Evolutionary conservation across 2,113 vertebrate genomes (phyloP), one percentile per base, ranked within the genome.

Genomic region (Pomatostomus ruficeps): DNA sequence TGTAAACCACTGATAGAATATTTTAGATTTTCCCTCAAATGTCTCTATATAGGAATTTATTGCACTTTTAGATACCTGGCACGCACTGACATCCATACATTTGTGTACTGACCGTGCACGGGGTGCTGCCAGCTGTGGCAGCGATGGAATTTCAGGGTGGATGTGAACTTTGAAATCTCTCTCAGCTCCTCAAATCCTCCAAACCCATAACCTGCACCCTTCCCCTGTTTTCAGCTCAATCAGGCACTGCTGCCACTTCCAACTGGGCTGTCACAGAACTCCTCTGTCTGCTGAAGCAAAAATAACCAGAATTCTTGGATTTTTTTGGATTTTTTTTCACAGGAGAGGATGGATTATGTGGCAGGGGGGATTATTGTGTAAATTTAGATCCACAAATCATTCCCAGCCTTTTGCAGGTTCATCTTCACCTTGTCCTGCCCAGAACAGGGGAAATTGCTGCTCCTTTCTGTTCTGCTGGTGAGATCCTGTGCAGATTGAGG

Each of bases 401-500:
- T 49, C 58, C 35, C 35, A 65, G 12, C 17, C 33, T 36, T 96
- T 93, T 82, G 42, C 59, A 76, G 29, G 29, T 51, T 93, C 31
- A 54, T 22, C 21, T 89, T 55, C 35, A 7, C 51, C 77, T 85
- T 42, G 22, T 52, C 75, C 45, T 48, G 65, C 40, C 61, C 58
- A 59, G 85, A 52, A 42, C 12, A 14, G 4, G 55, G 35, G 72
- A 33, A 85, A 88, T 67, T 80, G 57, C 38, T 86, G 11, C 81
- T n/a, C n/a, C 20, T 94, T 24, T 70, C 62, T 63, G 54, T 66
- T 80, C 70, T 82, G 59, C 7, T 66, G 91, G 35, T 35, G 85
- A 55, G 66, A 19, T 63, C 24, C 75, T 89, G 58, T 93, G 88
- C 94, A 88, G 82, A 52, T 85, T 85, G 21, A 88, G 88, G 93